Percentiles rank a stretch among this genome's conserved stretches.
Evolutionary conservation across 2,888 invertebrate genomes (phyloP).

Genomic region (Automeris io): DNA sequence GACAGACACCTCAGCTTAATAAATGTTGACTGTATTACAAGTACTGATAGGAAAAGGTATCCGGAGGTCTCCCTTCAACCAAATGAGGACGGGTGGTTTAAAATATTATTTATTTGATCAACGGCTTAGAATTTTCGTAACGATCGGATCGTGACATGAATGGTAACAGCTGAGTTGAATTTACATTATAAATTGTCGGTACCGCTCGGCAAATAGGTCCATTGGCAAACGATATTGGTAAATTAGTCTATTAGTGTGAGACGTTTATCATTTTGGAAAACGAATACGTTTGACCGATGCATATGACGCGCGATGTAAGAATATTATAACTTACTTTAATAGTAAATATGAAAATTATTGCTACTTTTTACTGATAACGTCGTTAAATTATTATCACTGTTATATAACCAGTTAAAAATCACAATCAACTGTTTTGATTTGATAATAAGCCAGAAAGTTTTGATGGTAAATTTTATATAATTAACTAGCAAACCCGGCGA

Average conservation of each 20-base stretch:
- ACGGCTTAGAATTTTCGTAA: conserved; percentile 25
- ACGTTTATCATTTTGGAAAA: conserved; percentile 35
- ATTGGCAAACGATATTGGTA: conserved; percentile 18
- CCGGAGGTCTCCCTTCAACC: background rate
- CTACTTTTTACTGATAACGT: too few relatives aligned
- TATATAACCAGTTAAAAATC: too few relatives aligned
- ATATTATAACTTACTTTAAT: too few relatives aligned
- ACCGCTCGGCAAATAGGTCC: conserved; percentile 24
- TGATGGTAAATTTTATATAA: too few relatives aligned
- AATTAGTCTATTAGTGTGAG: conserved; percentile 40
- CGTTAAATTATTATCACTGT: too few relatives aligned
- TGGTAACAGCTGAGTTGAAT: conserved; percentile 49
- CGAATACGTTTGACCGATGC: conserved; percentile 20
- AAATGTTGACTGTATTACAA: too few relatives aligned
- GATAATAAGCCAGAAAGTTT: too few relatives aligned
- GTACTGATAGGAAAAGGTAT: background rate
- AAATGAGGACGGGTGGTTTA: conserved; percentile 4
- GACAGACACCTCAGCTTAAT: too few relatives aligned
- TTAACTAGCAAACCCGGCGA: too few relatives aligned
- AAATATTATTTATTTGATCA: conserved; percentile 34
- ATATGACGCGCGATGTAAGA: background rate
- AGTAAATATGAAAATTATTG: too few relatives aligned
- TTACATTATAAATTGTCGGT: conserved; percentile 46
- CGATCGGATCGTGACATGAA: conserved; percentile 19
- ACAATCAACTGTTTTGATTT: too few relatives aligned